Percentiles rank a stretch among this genome's conserved stretches.
Conservation (phyloP, 2,888 invertebrate species). For the Diplazon laetatorius region DNA sequence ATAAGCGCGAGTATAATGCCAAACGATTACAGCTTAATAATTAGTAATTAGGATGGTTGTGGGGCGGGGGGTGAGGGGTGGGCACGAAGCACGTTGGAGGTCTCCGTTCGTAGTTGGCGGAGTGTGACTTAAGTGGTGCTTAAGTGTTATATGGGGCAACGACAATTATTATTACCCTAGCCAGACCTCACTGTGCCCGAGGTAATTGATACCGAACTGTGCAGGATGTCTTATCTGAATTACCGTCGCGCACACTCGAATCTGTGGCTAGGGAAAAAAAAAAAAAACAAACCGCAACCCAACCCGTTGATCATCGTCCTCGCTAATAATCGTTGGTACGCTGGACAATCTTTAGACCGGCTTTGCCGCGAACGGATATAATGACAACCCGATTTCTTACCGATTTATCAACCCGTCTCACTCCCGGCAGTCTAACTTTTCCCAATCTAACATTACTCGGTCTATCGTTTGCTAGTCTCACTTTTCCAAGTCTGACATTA, state of each 20-base stretch:
- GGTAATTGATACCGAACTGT: constrained; percentile 73
- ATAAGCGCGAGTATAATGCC: constrained; percentile 73
- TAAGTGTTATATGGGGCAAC: constrained; percentile 76
- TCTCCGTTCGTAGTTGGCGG: constrained; percentile 16
- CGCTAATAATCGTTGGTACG: constrained; percentile 57
- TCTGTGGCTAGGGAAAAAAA: constrained; percentile 15
- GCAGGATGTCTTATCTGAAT: constrained; percentile 71
- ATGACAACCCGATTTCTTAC: not conserved
- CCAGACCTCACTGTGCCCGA: constrained; percentile 55
- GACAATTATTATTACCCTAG: constrained; percentile 70
- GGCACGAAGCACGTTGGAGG: constrained; percentile 32
- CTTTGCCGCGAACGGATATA: constrained; percentile 20
- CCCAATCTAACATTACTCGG: no score
- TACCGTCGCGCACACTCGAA: constrained; percentile 58
- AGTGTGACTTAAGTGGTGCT: constrained; percentile 71
- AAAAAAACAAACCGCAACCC: constrained; percentile 3
- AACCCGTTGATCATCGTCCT: constrained; percentile 15
- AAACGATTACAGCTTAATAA: constrained; percentile 78
- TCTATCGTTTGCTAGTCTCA: no score
- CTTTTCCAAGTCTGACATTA: no score
- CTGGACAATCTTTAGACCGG: constrained; percentile 28
- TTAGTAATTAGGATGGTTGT: constrained; percentile 65
- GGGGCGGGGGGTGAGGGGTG: constrained; percentile 54
- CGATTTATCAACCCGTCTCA: no score
- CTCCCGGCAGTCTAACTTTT: no score